Percentiles rank a stretch among this genome's conserved stretches.
Evolutionary conservation across 2,113 vertebrate species (phyloP).

Genomic region (Ptilonorhynchus violaceus): DNA sequence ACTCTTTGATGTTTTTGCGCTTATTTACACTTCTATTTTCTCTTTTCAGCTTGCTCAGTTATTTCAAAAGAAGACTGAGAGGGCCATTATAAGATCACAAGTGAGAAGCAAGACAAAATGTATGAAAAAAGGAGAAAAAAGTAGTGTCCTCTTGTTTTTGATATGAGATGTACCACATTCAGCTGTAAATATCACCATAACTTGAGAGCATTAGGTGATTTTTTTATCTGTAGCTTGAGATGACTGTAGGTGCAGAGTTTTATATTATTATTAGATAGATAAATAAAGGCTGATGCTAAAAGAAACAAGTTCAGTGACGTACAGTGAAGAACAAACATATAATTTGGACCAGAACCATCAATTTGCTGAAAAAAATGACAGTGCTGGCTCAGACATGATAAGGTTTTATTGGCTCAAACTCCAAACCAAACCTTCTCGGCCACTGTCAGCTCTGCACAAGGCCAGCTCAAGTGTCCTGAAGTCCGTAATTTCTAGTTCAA

Average conservation of each 20-base stretch:
- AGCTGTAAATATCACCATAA: neutral
- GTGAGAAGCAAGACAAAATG: neutral
- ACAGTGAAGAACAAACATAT: neutral
- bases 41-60: neutral
- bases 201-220: neutral
- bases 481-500: neutral
- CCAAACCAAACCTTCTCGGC: neutral
- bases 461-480: neutral
- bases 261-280: neutral
- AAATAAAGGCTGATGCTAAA: neutral
- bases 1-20: neutral
- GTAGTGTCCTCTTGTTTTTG: neutral
- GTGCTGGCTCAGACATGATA: neutral
- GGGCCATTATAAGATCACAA: neutral
- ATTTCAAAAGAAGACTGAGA: neutral
- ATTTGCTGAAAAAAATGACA: neutral
- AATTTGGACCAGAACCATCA: neutral
- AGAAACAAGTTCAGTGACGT: neutral
- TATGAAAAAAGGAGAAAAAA: neutral
- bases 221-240: neutral
- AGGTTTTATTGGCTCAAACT: neutral
- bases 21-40: neutral
- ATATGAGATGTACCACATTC: neutral
- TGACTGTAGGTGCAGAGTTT: neutral
- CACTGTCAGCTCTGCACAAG: neutral